Base-by-base conservation (phyloP, 2,113 vertebrate species). In the Porphyrio hochstetteri region DNA sequence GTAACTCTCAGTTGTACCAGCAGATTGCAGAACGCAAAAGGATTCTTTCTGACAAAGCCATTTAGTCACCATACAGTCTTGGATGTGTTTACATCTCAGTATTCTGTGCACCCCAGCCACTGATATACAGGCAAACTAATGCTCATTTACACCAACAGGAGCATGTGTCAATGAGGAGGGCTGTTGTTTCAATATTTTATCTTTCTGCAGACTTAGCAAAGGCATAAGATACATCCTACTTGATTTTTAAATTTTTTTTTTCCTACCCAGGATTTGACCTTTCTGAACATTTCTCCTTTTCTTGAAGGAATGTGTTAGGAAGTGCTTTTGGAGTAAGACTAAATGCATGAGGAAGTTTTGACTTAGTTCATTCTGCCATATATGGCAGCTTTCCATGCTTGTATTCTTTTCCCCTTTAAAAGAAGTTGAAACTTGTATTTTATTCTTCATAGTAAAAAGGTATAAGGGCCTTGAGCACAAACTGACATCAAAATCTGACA, bases 391-490 rank as follows among this genome's bases (percentile, higher is more conserved):
- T 70, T 82, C n/a, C 7, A 13, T 21, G 6, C 20, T 63, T 57
- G 2, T 3, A 61, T 36, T 17, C 33, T 35, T 48, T 24, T 3
- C 14, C 15, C 9, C 55, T 90, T 69, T 28, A 52, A 70, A 83
- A 3, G 31, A 42, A 88, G 33, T 46, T 46, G 44, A 11, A 52
- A 86, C 29, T 35, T 0, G 3, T 23, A 11, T 94, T 91, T 87
- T 64, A 72, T 87, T 95, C 91, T 84, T 67, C 19, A 70, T 16
- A 71, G 38, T 20, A 27, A 44, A 44, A 70, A 86, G n/a, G 75
- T 88, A 12, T 56, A 69, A 63, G 36, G 79, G 86, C 84, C 60
- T 71, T 90, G 57, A 97, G 84, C 42, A 38, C 83, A 93, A 80
- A 86, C 86, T 93, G 95, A 29, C 4, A 56, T 24, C 4, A 10